These are phyloP conservation scores for Apaloderma vittatum DNA, from an alignment of 2,113 vertebrate genomes.

Conservation along the genomic window DNA sequence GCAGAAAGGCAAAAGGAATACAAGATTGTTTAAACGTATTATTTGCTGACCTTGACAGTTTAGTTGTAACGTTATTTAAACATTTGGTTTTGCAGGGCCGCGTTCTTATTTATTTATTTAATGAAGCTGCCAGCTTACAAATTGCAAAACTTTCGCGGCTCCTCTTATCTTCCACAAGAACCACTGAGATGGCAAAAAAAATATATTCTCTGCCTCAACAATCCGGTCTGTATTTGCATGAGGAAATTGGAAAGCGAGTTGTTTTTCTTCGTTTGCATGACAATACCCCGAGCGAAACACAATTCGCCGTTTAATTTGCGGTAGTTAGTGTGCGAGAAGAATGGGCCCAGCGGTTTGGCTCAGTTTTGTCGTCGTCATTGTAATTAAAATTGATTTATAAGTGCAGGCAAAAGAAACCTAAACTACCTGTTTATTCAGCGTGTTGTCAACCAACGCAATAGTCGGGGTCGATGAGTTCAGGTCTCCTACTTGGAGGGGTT, in stretches of 20 bases:
- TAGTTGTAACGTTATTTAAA: slow-evolving; percentile 77
- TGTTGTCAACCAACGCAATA: not conserved
- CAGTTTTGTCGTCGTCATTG: not conserved
- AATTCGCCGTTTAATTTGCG: slow-evolving; percentile 79
- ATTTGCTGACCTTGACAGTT: slow-evolving; percentile 76
- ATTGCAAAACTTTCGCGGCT: slow-evolving; percentile 72
- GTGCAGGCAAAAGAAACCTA: not conserved
- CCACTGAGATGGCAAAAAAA: slow-evolving; percentile 82
- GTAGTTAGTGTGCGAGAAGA: slow-evolving; percentile 61
- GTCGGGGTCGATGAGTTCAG: not conserved
- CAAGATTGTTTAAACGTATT: slow-evolving; percentile 60
- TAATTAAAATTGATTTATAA: slow-evolving; percentile 81
- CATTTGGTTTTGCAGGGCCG: slow-evolving; percentile 61
- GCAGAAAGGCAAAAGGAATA: slow-evolving; percentile 60
- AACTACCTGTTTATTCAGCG: slow-evolving; percentile 32
- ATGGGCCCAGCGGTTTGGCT: slow-evolving; percentile 58
- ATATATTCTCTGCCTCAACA: slow-evolving; percentile 80
- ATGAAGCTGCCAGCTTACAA: slow-evolving; percentile 77
- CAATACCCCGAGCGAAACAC: slow-evolving; percentile 71
- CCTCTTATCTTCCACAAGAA: slow-evolving; percentile 80
- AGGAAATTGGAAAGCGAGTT: slow-evolving; percentile 82
- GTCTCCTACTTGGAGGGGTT: not conserved
- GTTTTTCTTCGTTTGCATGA: slow-evolving; percentile 84
- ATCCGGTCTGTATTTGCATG: slow-evolving; percentile 81
- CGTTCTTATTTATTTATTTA: slow-evolving; percentile 63